Evolutionary conservation across 2,113 vertebrate genomes (phyloP).

Genomic region (Macquaria australasica): DNA sequence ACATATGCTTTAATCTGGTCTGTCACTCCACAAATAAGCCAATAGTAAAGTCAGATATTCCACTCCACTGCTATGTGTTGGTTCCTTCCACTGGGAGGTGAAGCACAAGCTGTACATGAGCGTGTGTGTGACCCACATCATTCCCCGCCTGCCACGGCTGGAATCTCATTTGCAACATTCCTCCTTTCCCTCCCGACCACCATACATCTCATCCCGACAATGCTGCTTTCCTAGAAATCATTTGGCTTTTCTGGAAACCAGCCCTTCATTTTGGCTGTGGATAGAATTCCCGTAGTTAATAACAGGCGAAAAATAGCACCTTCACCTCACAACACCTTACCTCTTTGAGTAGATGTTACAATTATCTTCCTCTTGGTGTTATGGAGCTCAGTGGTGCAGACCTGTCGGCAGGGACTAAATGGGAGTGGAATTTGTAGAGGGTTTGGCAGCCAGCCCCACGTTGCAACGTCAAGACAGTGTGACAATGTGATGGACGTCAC

Average conservation of each 20-base stretch:
- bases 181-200: conserved; percentile 35
- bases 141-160: conserved; percentile 1
- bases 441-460: not conserved
- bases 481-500: conserved; percentile 24
- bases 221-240: conserved; percentile 13
- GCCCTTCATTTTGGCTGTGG: not conserved
- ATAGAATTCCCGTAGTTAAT: not conserved
- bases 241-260: not conserved
- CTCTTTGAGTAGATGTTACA: conserved; percentile 1
- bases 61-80: conserved; percentile 21
- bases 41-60: conserved; percentile 36
- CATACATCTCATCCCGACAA: not conserved
- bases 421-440: conserved; percentile 10
- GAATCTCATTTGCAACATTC: conserved; percentile 56
- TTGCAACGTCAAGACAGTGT: conserved; percentile 14
- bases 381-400: not conserved
- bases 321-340: conserved; percentile 1
- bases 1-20: conserved; percentile 22
- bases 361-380: conserved; percentile 7
- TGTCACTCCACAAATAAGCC: conserved; percentile 30
- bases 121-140: conserved; percentile 42
- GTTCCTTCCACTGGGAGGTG: conserved; percentile 37
- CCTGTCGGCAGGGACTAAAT: not conserved
- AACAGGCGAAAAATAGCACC: conserved; percentile 14
- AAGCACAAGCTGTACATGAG: conserved; percentile 37